A percentile compares a stretch with the other conserved stretches of the same genome.
These are phyloP conservation scores for Drosophila punjabiensis DNA, from an alignment of 1,140 invertebrate species.

Conservation along the genomic window DNA sequence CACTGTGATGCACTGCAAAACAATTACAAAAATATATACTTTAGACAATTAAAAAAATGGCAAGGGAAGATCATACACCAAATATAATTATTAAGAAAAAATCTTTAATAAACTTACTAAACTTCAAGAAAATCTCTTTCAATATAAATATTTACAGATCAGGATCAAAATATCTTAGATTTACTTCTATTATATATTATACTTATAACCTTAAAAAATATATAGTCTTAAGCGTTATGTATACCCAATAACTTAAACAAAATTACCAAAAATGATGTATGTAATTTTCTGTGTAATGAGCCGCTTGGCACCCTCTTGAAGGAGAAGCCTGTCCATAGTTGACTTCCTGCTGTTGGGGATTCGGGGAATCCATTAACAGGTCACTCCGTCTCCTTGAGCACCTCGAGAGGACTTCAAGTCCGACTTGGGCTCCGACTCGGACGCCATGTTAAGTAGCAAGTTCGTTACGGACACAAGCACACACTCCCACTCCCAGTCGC, in stretches of 20 bases:
- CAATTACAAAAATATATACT: neutral
- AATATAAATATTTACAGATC: too few species aligned
- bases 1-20: neutral
- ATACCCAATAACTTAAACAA: neutral
- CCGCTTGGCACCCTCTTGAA: neutral
- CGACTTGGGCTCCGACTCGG: neutral
- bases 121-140: neutral
- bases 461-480: constrained; percentile 45
- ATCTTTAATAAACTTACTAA: neutral
- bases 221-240: neutral
- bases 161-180: too few species aligned
- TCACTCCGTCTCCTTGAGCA: constrained; percentile 16
- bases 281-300: neutral
- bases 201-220: too few species aligned
- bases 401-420: constrained; percentile 29
- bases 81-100: neutral
- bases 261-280: too few species aligned
- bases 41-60: neutral
- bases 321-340: neutral
- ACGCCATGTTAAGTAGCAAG: constrained; percentile 54
- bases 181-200: too few species aligned
- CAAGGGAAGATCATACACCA: neutral
- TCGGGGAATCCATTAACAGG: constrained; percentile 40
- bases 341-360: neutral
- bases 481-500: neutral